Base-by-base conservation (phyloP, 2,797 vertebrate species). In the Clarias pachynema region DNA sequence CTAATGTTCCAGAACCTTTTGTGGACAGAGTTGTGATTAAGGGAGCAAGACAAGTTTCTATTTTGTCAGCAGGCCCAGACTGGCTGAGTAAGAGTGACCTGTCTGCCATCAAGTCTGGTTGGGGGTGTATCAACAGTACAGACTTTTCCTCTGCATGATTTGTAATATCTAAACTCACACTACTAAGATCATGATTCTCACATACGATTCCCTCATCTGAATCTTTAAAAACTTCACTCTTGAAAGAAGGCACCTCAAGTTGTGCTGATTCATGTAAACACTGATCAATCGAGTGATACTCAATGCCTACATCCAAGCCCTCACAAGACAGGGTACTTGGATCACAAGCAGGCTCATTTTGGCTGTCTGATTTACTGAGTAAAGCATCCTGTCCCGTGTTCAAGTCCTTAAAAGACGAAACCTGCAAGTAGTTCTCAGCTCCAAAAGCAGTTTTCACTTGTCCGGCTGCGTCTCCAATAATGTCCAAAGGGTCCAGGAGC, bases 331-430 rank as follows among this genome's bases (percentile, higher is more conserved):
- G 70, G 2, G 14, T n/a, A 59, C 68, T 24, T 40, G 5, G 59
- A 20, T 44, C 82, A 49, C 66, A 72, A 24, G 40, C 20, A 53
- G 66, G 26, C 70, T 37, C 83, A n/a, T 24, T 57, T 65, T 59
- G 74, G 34, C 29, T 69, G 22, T 85, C 73, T 0, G 60, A 74
- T 59, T 80, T 86, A n/a, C 16, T 69, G 3, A 88, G 59, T 44
- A 85, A 84, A 24, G 79, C 82, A 29, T 85, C 89, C 57, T 84
- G 81, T 56, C 89, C 89, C 59, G 68, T 87, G 26, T 90, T 86
- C 20, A 85, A 83, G 60, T 92, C 91, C 70, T 89, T 89, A 79
- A 88, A 87, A 78, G 88, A 88, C 0, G 86, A 88, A 82, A 88
- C 81, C 0, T 86, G 87, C 0, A 90, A 89, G 72, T 66, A 86